Evolutionary conservation across 1,140 invertebrate species (phyloP), one percentile per base, ranked within the genome.

Genomic region (Cheumatopsyche charites): DNA sequence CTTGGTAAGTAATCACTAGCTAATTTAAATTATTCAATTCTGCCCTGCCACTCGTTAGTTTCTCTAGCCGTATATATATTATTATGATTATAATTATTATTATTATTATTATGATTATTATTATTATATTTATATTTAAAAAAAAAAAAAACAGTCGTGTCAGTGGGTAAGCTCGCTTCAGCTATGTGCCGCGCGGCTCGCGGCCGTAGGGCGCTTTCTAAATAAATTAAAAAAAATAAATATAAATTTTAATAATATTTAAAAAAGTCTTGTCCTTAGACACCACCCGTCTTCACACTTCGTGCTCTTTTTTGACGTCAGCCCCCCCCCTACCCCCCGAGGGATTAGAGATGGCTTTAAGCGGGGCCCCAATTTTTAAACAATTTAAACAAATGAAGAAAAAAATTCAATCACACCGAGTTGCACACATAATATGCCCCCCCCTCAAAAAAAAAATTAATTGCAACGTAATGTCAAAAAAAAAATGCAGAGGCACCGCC

Each of bases 1-100:
- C 71, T 76, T 76, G 72, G 72, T 76, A 76, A 76, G 75, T 76
- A 76, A 76, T 76, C 75, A 76, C 75, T 76, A 76, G 75, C 75
- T 75, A 73, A 76, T 71, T 73, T 76, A 69, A 76, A 72, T 69
- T 74, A 72, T 73, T 75, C 67, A 73, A 69, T 71, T 76, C 75
- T 76, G 75, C 75, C 75, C 75, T 75, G 75, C 75, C 72, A 76
- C 70, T 73, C 72, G 75, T 76, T 76, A 76, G 75, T 72, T 72
- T 73, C 71, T 43, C 66, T 43, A 68, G 66, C 43, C 66, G 66
- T 45, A 26, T 36, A n/a, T n/a, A 36, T 36, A 36, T 36, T 36
- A 36, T 36, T 36, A 36, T 36, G 29, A 36, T 36, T 36, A 36
- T 36, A 36, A 36, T 36, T 36, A 36, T 36, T 36, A 36, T 36